A percentile compares a stretch with the other conserved stretches of the same genome.
These are phyloP conservation scores for Prinia subflava DNA, from an alignment of 2,113 vertebrate species.

Conservation along the genomic window DNA sequence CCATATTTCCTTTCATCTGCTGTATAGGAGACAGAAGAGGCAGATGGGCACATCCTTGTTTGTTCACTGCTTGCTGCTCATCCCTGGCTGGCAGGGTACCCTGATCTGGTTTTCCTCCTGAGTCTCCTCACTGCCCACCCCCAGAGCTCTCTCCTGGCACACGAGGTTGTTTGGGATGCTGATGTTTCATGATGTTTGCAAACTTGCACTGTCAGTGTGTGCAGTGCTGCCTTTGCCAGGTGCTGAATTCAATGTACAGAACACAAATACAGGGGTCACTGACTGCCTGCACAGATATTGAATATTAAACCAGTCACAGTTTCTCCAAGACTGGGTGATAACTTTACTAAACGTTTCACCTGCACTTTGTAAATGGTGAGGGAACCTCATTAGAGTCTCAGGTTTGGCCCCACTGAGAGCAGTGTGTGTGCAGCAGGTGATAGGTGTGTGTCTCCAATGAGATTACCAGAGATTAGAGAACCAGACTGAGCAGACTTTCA, in stretches of 20 bases:
- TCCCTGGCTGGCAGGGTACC: background rate
- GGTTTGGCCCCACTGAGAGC: background rate
- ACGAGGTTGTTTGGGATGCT: background rate
- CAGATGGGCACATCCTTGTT: background rate
- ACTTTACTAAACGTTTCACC: background rate
- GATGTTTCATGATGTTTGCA: background rate
- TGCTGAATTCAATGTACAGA: background rate
- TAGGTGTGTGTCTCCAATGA: background rate
- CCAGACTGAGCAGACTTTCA: constrained; percentile 56
- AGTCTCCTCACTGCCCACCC: background rate
- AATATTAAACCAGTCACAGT: background rate
- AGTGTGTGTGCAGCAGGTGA: background rate
- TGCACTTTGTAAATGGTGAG: background rate
- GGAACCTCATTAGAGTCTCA: background rate
- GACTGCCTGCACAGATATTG: background rate
- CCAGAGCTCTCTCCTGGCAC: background rate
- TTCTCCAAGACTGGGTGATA: background rate
- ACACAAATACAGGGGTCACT: background rate
- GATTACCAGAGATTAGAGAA: constrained; percentile 33
- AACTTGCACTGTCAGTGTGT: background rate
- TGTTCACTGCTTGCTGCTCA: background rate
- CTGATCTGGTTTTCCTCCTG: background rate
- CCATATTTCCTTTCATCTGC: background rate
- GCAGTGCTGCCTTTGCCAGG: background rate
- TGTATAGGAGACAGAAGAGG: background rate